Conservation (phyloP, 1,140 invertebrate species). For the Orchestia grillus region DNA sequence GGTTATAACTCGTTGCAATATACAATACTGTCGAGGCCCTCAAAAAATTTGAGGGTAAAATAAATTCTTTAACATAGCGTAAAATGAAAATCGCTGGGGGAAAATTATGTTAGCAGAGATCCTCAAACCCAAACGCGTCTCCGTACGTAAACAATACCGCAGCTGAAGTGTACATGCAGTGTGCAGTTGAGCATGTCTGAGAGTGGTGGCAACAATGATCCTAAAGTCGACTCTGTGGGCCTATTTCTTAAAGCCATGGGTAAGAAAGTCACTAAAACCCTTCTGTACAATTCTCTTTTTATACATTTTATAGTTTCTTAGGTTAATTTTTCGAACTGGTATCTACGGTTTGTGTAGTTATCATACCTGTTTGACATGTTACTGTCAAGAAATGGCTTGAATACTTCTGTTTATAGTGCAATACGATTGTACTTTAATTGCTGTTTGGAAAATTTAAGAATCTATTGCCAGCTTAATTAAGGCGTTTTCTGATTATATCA, state of each 20-base stretch:
- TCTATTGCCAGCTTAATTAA: too few species aligned
- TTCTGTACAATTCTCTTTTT: neutral
- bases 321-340: neutral
- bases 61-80: neutral
- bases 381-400: neutral
- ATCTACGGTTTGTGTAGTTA: neutral
- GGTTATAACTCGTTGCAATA: too few species aligned
- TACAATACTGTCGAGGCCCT: too few species aligned
- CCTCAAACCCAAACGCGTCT: constrained; percentile 1
- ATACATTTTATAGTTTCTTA: neutral
- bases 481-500: too few species aligned
- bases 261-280: constrained; percentile 33
- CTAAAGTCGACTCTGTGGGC: constrained; percentile 66
- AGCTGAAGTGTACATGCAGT: neutral
- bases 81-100: neutral
- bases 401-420: neutral
- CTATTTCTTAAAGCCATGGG: constrained; percentile 68
- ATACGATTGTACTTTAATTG: too few species aligned
- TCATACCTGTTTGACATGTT: neutral
- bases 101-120: neutral
- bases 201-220: constrained; percentile 64
- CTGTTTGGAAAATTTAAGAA: too few species aligned
- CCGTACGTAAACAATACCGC: constrained; percentile 60
- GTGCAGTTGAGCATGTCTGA: neutral
- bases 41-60: neutral